Percentiles rank a stretch among this genome's conserved stretches.
Conservation (phyloP, 2,888 invertebrate species). For the Oscheius sp. region DNA sequence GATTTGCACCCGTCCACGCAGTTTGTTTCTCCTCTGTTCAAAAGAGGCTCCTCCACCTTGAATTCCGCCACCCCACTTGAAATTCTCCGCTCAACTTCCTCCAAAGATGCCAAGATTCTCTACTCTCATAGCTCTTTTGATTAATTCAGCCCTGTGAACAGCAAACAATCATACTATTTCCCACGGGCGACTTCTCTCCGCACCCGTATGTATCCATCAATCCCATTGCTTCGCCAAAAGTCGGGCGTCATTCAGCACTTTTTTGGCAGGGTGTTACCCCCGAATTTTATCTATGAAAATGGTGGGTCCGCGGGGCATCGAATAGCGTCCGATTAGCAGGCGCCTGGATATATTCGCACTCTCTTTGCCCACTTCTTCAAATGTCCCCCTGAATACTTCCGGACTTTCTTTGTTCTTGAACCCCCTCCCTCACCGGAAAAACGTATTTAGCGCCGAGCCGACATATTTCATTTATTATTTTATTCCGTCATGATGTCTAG, state of each 20-base stretch:
- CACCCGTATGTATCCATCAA: background rate
- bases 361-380: background rate
- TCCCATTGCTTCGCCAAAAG: background rate
- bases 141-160: slow-evolving; percentile 16
- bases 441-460: too few relatives aligned
- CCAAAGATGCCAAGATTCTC: background rate
- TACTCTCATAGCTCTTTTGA: slow-evolving; percentile 23
- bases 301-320: slow-evolving; percentile 16
- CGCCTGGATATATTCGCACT: slow-evolving; percentile 21
- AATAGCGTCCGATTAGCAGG: slow-evolving; percentile 24
- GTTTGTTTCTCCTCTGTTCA: slow-evolving; percentile 21
- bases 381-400: slow-evolving; percentile 2
- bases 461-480: too few relatives aligned
- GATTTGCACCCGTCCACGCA: slow-evolving; percentile 29
- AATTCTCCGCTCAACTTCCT: background rate
- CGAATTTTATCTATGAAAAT: slow-evolving; percentile 18
- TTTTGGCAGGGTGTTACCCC: background rate
- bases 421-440: too few relatives aligned
- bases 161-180: slow-evolving; percentile 20
- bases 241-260: background rate
- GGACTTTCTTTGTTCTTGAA: background rate
- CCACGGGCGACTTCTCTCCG: background rate
- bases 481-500: background rate
- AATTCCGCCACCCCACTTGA: background rate
- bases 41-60: background rate